Evolutionary conservation across 2,888 invertebrate genomes (phyloP).

Genomic region (Eupithecia vulgata): DNA sequence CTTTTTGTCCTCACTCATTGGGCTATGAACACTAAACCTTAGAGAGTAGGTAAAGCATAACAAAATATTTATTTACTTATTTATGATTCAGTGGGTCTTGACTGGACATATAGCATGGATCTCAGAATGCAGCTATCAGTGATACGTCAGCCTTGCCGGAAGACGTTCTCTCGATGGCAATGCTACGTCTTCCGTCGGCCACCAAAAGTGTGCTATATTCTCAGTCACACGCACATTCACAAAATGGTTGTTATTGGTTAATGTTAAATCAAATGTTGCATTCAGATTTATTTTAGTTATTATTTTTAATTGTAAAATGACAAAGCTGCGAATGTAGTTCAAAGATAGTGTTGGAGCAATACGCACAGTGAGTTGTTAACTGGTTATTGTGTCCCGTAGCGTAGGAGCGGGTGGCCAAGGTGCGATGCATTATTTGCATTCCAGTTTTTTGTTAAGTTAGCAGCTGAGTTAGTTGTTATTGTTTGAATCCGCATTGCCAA

Average conservation of each 20-base stretch:
- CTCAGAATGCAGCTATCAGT: slow-evolving; percentile 81
- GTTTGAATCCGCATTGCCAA: slow-evolving; percentile 81
- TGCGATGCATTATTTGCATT: slow-evolving; percentile 84
- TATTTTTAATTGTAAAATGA: slow-evolving; percentile 66
- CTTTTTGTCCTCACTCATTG: slow-evolving; percentile 65
- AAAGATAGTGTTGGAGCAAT: slow-evolving; percentile 77
- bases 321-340: slow-evolving; percentile 79
- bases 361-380: slow-evolving; percentile 77
- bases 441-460: slow-evolving; percentile 79
- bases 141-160: slow-evolving; percentile 60
- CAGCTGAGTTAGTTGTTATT: slow-evolving; percentile 77
- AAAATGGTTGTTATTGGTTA: slow-evolving; percentile 79
- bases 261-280: slow-evolving; percentile 77
- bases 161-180: slow-evolving; percentile 49
- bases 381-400: slow-evolving; percentile 66
- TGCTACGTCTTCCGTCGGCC: slow-evolving; percentile 59
- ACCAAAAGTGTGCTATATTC: slow-evolving; percentile 69
- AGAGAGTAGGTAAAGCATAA: slow-evolving; percentile 64
- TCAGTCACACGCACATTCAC: slow-evolving; percentile 74
- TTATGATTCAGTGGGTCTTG: slow-evolving; percentile 76
- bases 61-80: slow-evolving; percentile 70
- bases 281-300: slow-evolving; percentile 77
- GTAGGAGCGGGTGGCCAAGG: slow-evolving; percentile 61
- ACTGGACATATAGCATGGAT: slow-evolving; percentile 82
- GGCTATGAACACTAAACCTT: slow-evolving; percentile 76